Percentiles rank a stretch among this genome's conserved stretches.
These are phyloP conservation scores for Peromyscus eremicus DNA, from an alignment of 2,797 vertebrate genomes.

Conservation along the genomic window DNA sequence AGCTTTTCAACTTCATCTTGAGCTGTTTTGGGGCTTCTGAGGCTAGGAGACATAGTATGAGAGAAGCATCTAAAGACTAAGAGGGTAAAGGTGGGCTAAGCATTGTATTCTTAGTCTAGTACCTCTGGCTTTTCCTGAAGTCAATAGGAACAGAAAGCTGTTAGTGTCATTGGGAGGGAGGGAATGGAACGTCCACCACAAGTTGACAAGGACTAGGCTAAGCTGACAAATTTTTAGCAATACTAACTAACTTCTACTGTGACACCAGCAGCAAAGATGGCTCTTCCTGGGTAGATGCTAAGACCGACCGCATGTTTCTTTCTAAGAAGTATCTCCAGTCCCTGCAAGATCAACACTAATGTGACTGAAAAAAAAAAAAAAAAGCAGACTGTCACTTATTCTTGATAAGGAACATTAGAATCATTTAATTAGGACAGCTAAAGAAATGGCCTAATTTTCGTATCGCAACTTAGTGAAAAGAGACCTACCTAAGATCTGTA, in stretches of 20 bases:
- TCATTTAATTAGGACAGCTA: constrained; percentile 25
- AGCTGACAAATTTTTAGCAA: neutral
- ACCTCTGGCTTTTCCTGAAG: neutral
- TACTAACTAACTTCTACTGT: neutral
- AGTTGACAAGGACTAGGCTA: neutral
- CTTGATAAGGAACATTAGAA: neutral
- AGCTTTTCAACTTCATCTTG: neutral
- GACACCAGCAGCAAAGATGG: neutral
- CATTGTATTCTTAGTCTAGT: too few species aligned
- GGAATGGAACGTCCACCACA: neutral
- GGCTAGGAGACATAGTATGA: neutral
- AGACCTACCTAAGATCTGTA: neutral
- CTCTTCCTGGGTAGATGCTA: neutral
- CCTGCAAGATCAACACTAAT: neutral
- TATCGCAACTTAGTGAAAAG: neutral
- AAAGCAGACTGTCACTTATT: neutral
- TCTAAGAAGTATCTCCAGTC: neutral
- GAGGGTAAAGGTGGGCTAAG: neutral
- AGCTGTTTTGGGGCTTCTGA: neutral
- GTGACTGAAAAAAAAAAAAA: neutral
- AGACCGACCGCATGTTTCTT: neutral
- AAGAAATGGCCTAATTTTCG: neutral
- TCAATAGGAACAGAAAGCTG: neutral
- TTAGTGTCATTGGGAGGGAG: neutral
- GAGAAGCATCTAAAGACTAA: neutral